Percentiles rank a stretch among this genome's conserved stretches.
These are phyloP conservation scores for Hydrolagus affinis DNA, from an alignment of 2,113 vertebrate species.

Conservation along the genomic window DNA sequence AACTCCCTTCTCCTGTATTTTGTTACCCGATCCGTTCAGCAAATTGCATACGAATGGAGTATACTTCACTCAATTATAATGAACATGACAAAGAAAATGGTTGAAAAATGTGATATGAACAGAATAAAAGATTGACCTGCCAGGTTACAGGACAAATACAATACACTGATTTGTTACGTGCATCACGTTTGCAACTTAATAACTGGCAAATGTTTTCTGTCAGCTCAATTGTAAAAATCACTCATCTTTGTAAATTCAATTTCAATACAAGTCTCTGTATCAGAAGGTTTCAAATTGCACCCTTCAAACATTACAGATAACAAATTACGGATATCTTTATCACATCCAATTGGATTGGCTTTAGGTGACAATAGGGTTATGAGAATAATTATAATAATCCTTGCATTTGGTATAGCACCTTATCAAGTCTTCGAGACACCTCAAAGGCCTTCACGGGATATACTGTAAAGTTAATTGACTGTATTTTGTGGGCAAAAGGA, in stretches of 20 bases:
- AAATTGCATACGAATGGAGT: no score
- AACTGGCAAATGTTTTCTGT: neutral
- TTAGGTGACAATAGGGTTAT: neutral
- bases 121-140: neutral
- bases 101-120: neutral
- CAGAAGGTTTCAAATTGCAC: neutral
- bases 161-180: neutral
- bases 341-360: neutral
- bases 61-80: no score
- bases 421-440: no score
- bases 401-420: neutral
- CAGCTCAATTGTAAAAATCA: neutral
- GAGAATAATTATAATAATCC: neutral
- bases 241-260: neutral
- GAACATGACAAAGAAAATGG: no score
- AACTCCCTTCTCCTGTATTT: no score
- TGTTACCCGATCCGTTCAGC: no score
- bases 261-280: neutral
- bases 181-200: neutral
- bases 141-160: neutral
- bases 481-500: no score
- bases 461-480: no score
- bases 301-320: neutral
- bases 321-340: neutral
- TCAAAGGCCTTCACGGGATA: no score